phyloP scores from a whole-genome alignment of 2,113 vertebrate genomes.

The Chascanopsetta lugubris region DNA sequence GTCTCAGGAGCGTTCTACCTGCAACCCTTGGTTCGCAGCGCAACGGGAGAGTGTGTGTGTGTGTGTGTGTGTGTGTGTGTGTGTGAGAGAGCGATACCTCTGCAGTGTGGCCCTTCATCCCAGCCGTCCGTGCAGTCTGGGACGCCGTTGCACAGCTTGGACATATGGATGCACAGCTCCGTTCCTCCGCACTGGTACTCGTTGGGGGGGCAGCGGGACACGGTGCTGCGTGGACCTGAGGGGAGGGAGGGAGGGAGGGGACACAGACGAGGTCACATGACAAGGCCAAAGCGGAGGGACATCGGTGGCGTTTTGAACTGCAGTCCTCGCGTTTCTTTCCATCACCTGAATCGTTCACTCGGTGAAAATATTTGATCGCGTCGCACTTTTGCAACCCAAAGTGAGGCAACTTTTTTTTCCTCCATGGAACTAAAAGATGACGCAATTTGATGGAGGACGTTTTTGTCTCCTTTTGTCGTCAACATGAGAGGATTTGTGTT shows the following conservation, averaged over 20 bases:
- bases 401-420: too few species aligned
- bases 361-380: too few species aligned
- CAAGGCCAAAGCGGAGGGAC: not conserved
- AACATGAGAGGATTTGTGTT: too few species aligned
- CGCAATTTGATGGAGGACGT: too few species aligned
- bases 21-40: too few species aligned
- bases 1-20: too few species aligned
- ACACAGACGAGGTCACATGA: slow-evolving; percentile 5
- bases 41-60: too few species aligned
- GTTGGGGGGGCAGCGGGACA: slow-evolving; percentile 90
- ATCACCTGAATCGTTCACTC: not conserved
- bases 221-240: slow-evolving; percentile 91
- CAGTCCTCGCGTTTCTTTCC: too few species aligned
- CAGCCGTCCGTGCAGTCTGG: slow-evolving; percentile 91
- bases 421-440: too few species aligned
- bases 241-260: slow-evolving; percentile 32
- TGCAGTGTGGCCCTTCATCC: slow-evolving; percentile 92
- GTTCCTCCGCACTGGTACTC: slow-evolving; percentile 94
- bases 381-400: too few species aligned
- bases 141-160: slow-evolving; percentile 89
- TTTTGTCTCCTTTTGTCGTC: too few species aligned
- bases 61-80: not conserved
- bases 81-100: slow-evolving; percentile 80
- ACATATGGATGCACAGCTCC: slow-evolving; percentile 92
- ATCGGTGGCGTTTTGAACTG: not conserved